Conservation (phyloP, 64 coral and sea anemone genomes). For the Porites lutea region DNA sequence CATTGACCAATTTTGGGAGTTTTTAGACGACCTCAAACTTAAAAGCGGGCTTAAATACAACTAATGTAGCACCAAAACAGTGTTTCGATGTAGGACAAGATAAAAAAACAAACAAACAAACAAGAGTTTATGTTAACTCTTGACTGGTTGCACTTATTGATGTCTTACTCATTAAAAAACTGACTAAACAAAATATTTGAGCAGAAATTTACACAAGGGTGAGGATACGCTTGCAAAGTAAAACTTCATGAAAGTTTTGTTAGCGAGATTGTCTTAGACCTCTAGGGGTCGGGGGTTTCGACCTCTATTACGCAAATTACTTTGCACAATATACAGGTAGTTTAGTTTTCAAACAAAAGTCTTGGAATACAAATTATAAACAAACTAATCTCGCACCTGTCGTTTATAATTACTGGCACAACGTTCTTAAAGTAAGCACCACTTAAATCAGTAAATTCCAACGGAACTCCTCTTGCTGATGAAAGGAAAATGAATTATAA, state of each 20-base stretch:
- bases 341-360: constrained; percentile 21
- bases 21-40: no score
- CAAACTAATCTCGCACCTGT: constrained; percentile 7
- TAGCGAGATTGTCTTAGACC: not conserved
- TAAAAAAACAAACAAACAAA: no score
- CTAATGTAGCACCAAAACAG: no score
- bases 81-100: not conserved
- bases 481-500: not conserved
- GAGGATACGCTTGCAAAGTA: not conserved
- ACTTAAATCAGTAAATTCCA: not conserved
- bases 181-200: not conserved
- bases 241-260: constrained; percentile 11
- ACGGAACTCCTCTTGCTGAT: not conserved
- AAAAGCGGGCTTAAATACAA: no score
- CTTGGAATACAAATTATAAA: not conserved
- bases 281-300: not conserved
- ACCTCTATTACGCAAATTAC: constrained; percentile 8
- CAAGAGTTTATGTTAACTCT: no score
- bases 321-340: constrained; percentile 7
- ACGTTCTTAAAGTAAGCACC: not conserved
- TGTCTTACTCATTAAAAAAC: no score
- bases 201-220: not conserved
- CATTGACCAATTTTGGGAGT: no score
- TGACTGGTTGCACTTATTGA: no score
- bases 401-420: constrained; percentile 2